Conservation (phyloP, 2,797 vertebrate genomes). For the Sarcophilus harrisii region DNA sequence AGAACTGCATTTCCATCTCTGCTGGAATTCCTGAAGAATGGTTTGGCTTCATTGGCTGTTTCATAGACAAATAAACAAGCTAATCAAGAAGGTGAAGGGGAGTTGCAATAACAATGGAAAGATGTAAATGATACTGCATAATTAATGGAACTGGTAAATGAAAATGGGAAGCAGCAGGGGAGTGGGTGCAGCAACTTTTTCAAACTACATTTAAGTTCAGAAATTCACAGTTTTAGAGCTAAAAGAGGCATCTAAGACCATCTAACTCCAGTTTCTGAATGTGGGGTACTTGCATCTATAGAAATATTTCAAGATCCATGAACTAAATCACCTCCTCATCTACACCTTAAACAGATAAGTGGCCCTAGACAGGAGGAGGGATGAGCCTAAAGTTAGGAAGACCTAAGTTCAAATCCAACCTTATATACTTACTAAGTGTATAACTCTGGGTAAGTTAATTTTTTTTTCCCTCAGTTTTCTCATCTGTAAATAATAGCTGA, state of each 20-base stretch:
- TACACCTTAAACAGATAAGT: background rate
- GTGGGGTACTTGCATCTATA: background rate
- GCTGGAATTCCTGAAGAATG: conserved; percentile 72
- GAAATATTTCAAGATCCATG: background rate
- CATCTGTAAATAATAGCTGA: background rate
- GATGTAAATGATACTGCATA: conserved; percentile 52
- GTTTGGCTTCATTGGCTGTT: conserved; percentile 49
- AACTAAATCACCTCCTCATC: background rate
- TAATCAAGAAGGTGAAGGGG: conserved; percentile 63
- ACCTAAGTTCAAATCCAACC: background rate
- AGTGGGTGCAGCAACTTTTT: background rate
- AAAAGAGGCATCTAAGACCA: background rate
- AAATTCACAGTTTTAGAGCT: background rate
- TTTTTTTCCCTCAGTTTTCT: background rate
- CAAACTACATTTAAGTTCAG: background rate
- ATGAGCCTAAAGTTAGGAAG: background rate
- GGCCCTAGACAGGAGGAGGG: background rate
- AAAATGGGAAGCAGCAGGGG: background rate
- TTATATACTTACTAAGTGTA: background rate
- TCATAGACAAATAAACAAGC: conserved; percentile 73
- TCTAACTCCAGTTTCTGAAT: background rate
- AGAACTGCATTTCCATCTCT: conserved; percentile 57
- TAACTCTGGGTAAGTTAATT: background rate
- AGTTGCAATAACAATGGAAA: background rate
- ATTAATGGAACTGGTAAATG: conserved; percentile 24